A percentile compares a stretch with the other conserved stretches of the same genome.
Evolutionary conservation across 2,888 invertebrate species (phyloP).

Genomic region (Exephanes ischioxanthus): DNA sequence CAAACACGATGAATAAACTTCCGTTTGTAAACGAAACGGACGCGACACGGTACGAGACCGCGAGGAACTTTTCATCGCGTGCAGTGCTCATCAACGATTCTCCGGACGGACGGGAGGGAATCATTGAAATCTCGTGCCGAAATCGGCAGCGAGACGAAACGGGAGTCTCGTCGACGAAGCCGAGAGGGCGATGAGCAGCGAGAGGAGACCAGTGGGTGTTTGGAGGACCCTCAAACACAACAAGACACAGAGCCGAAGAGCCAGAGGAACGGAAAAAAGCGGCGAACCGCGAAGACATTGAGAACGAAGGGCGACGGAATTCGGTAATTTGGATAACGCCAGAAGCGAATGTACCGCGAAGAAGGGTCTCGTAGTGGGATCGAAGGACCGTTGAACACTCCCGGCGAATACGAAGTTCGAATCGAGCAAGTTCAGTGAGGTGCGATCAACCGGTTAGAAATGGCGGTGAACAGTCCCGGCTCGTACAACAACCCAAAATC

Average conservation of each 20-base stretch:
- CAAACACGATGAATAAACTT: neutral
- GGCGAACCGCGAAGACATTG: neutral
- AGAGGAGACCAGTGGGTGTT: neutral
- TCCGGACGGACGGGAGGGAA: neutral
- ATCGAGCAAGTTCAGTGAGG: neutral
- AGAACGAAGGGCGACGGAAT: neutral
- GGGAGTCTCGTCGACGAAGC: neutral
- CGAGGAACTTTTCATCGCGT: neutral
- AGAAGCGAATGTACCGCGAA: neutral
- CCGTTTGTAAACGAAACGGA: neutral
- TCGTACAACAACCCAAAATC: constrained; percentile 86
- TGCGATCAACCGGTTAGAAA: constrained; percentile 73
- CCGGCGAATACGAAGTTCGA: neutral
- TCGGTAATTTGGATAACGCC: neutral
- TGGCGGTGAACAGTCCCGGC: constrained; percentile 88
- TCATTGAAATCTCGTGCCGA: neutral
- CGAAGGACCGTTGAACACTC: neutral
- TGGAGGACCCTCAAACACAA: neutral
- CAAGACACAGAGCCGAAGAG: neutral
- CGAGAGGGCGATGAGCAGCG: neutral
- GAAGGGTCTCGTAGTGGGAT: neutral
- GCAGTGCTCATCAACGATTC: neutral
- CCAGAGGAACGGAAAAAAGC: neutral
- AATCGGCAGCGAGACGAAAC: neutral
- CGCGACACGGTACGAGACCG: neutral